phyloP scores from a whole-genome alignment of 2,888 invertebrate genomes.

The Hydroisotoma schaefferi region DNA sequence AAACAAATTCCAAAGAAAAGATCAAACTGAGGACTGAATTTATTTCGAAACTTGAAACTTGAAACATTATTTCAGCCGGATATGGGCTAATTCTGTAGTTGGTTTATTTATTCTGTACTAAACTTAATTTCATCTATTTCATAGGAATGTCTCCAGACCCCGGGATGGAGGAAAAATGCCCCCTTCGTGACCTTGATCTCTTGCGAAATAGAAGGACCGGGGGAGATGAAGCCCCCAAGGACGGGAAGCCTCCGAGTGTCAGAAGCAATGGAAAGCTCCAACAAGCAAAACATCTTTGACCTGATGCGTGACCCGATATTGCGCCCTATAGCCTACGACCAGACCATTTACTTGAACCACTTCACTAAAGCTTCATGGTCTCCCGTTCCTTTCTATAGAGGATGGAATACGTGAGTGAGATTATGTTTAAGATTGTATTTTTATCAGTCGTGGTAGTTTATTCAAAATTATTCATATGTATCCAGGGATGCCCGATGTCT shows the following conservation, averaged over 20 bases:
- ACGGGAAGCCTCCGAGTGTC: not conserved
- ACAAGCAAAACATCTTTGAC: constrained; percentile 10
- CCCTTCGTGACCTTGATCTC: not conserved
- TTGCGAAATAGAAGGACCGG: constrained; percentile 3
- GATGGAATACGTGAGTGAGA: not conserved
- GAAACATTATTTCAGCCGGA: too few relatives aligned
- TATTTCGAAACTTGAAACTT: too few relatives aligned
- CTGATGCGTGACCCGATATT: constrained; percentile 10
- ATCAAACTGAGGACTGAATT: too few relatives aligned
- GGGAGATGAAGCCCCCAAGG: not conserved
- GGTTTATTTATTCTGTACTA: not conserved
- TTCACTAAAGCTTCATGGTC: constrained; percentile 5
- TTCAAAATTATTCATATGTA: not conserved
- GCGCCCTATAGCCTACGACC: not conserved
- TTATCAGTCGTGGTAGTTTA: not conserved
- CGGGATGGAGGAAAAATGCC: not conserved
- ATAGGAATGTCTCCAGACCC: constrained; percentile 8
- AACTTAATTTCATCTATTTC: not conserved
- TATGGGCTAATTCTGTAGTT: too few relatives aligned
- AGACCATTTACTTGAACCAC: not conserved
- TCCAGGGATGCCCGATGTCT: constrained; percentile 21
- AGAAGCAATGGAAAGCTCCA: not conserved
- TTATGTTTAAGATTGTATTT: not conserved
- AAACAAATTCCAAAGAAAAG: too few relatives aligned
- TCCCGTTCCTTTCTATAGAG: constrained; percentile 5